A percentile compares a stretch with the other conserved stretches of the same genome.
phyloP scores from a whole-genome alignment of 2,113 vertebrate genomes.

The Cygnus buccinator region DNA sequence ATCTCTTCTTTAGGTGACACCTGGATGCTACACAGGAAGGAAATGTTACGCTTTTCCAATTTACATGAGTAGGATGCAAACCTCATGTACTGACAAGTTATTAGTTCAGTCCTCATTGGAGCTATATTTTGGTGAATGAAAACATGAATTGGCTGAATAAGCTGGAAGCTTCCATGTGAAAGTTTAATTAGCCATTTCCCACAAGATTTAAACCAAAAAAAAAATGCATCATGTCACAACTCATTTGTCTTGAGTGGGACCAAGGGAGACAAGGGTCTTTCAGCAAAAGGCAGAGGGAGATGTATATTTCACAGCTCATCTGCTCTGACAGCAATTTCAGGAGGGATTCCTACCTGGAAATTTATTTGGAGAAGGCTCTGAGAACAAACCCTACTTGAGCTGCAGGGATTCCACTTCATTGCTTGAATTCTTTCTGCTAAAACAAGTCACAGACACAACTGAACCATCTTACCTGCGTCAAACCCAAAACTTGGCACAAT shows the following conservation, averaged over 20 bases:
- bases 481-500: conserved; percentile 84
- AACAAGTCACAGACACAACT: not conserved
- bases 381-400: not conserved
- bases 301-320: not conserved
- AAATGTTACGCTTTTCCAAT: not conserved
- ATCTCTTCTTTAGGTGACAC: not conserved
- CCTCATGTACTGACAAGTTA: not conserved
- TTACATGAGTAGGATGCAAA: not conserved
- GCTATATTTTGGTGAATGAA: not conserved
- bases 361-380: not conserved
- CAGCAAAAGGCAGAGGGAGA: not conserved
- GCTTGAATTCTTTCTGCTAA: not conserved
- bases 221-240: not conserved
- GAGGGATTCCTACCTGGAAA: not conserved
- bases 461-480: conserved; percentile 85
- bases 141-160: not conserved
- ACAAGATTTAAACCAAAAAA: not conserved
- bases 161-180: not conserved
- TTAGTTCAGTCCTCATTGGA: not conserved
- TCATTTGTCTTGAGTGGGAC: not conserved
- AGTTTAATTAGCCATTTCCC: not conserved
- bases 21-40: not conserved
- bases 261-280: not conserved
- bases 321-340: not conserved
- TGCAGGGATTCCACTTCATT: not conserved